Percentiles rank a stretch among this genome's conserved stretches.
Conservation (phyloP, 1,140 invertebrate species). For the Heliconius himera region DNA sequence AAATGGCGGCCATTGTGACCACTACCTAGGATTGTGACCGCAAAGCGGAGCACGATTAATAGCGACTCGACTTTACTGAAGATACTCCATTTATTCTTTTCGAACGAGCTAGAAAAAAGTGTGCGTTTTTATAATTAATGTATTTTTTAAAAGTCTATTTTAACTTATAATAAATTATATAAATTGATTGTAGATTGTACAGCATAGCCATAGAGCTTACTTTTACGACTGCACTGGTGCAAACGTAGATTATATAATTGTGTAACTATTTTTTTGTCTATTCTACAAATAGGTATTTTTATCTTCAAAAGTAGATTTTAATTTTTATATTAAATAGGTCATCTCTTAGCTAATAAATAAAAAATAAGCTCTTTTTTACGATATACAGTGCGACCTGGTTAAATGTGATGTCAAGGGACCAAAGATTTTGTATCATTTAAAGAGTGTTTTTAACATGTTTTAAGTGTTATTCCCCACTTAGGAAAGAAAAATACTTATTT, state of each 20-base stretch:
- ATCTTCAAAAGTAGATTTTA: too few relatives aligned
- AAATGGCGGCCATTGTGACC: conserved; percentile 56
- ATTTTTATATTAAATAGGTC: too few relatives aligned
- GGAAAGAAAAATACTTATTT: too few relatives aligned
- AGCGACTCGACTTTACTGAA: conserved; percentile 40
- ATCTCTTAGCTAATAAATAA: too few relatives aligned
- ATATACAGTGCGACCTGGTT: too few relatives aligned
- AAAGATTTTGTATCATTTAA: too few relatives aligned
- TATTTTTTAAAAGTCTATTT: background rate
- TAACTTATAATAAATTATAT: background rate
- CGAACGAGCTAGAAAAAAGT: conserved; percentile 35
- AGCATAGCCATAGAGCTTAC: conserved; percentile 44
- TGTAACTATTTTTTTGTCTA: too few relatives aligned
- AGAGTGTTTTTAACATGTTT: too few relatives aligned
- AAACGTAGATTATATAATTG: conserved; percentile 38
- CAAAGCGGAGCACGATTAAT: conserved; percentile 52
- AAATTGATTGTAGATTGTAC: background rate
- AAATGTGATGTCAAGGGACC: too few relatives aligned
- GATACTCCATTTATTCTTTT: conserved; percentile 39
- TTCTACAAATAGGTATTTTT: too few relatives aligned
- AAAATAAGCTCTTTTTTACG: too few relatives aligned
- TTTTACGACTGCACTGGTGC: conserved; percentile 38
- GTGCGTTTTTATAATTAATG: conserved; percentile 29
- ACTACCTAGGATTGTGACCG: conserved; percentile 52
- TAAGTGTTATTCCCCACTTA: too few relatives aligned